Evolutionary conservation across 2,888 invertebrate species (phyloP).

Genomic region (Machimus rusticus): DNA sequence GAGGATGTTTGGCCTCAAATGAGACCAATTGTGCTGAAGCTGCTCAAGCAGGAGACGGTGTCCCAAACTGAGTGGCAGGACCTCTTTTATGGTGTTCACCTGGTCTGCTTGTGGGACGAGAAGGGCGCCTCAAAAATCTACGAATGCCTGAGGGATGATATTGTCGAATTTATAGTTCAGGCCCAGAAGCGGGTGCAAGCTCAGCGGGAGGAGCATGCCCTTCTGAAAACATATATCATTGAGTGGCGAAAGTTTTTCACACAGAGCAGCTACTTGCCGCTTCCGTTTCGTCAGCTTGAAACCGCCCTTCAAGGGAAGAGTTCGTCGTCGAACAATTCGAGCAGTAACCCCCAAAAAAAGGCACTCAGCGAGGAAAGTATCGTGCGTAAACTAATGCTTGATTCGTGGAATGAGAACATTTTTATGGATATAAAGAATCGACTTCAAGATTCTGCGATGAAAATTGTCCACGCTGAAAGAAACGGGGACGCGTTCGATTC

Average conservation of each 20-base stretch:
- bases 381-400: constrained; percentile 94
- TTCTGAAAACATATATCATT: constrained; percentile 94
- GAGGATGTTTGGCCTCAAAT: constrained; percentile 98
- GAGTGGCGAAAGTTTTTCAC: constrained; percentile 99
- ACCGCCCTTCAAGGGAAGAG: constrained; percentile 78
- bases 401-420: constrained; percentile 98
- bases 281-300: constrained; percentile 94
- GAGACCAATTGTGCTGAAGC: constrained; percentile 91
- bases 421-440: constrained; percentile 94
- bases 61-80: constrained; percentile 97
- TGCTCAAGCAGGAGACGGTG: constrained; percentile 93
- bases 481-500: constrained; percentile 98
- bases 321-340: constrained; percentile 53
- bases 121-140: constrained; percentile 89
- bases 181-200: constrained; percentile 89
- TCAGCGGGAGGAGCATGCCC: constrained; percentile 92
- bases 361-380: constrained; percentile 84
- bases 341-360: constrained; percentile 63
- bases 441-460: constrained; percentile 95
- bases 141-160: constrained; percentile 89
- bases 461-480: constrained; percentile 93
- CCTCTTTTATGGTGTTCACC: constrained; percentile 93
- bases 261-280: constrained; percentile 95
- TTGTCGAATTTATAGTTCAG: constrained; percentile 92
- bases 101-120: constrained; percentile 97